phyloP scores from a whole-genome alignment of 2,797 vertebrate species.

The Dromococcyx pavoninus region DNA sequence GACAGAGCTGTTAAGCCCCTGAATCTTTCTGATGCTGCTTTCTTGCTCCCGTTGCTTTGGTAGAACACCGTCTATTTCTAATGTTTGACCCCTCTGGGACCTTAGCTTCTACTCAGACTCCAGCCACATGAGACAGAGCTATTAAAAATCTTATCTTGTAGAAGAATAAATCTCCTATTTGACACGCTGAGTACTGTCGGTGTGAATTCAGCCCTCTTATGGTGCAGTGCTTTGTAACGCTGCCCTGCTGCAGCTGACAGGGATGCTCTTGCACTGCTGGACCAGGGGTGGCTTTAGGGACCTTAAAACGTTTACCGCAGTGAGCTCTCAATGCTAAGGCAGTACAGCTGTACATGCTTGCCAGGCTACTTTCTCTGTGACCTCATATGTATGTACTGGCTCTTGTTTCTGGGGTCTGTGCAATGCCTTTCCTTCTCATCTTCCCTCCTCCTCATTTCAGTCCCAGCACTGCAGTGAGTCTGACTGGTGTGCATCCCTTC shows the following conservation, averaged over 20 bases:
- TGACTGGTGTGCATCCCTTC: not conserved
- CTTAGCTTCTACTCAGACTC: accelerated
- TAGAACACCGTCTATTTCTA: not conserved
- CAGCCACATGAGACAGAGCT: not conserved
- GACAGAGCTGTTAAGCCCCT: not conserved
- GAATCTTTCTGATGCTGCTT: not conserved
- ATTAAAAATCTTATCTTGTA: not conserved
- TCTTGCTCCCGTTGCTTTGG: not conserved
- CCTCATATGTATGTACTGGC: accelerated
- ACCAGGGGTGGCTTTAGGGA: not conserved
- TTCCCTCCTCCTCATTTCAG: not conserved
- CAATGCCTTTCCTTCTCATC: not conserved
- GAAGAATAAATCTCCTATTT: not conserved
- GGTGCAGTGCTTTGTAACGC: not conserved
- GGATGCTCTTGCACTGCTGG: not conserved
- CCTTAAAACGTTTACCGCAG: not conserved
- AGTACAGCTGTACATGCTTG: not conserved
- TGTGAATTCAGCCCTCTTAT: not conserved
- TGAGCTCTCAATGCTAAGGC: not conserved
- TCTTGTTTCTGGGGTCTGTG: not conserved
- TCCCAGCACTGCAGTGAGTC: slow-evolving; percentile 19
- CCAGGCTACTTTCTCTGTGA: not conserved
- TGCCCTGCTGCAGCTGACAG: slow-evolving; percentile 7
- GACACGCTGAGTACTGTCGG: not conserved
- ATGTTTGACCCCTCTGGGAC: not conserved